Conservation (phyloP, 2,888 invertebrate genomes). For the Napeogenes sylphis region DNA sequence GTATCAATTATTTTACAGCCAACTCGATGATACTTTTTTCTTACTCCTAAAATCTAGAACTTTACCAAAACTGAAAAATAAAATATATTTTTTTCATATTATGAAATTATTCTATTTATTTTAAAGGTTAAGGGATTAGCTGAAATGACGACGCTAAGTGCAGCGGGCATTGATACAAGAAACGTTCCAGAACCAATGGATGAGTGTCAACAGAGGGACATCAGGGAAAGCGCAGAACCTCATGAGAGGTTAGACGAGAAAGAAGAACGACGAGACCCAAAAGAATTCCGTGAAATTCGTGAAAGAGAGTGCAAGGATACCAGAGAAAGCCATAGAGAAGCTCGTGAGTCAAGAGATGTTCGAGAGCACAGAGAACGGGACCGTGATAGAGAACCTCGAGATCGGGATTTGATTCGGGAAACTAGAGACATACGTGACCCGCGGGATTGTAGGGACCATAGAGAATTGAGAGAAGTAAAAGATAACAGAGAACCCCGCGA, state of each 20-base stretch:
- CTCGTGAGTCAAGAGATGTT: conserved; percentile 57
- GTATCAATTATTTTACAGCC: neutral
- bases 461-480: conserved; percentile 49
- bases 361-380: conserved; percentile 45
- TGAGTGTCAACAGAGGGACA: conserved; percentile 63
- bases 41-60: no score
- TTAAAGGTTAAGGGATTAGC: conserved; percentile 89
- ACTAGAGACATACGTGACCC: conserved; percentile 47
- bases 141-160: conserved; percentile 92
- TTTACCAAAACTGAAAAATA: no score
- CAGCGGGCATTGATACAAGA: conserved; percentile 76
- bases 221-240: conserved; percentile 55
- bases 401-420: conserved; percentile 49
- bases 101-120: conserved; percentile 3
- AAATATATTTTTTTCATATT: no score
- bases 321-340: conserved; percentile 59
- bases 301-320: conserved; percentile 61
- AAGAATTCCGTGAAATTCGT: conserved; percentile 55
- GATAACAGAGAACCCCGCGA: conserved; percentile 43
- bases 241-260: conserved; percentile 61
- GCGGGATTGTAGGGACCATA: conserved; percentile 52
- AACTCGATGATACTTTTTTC: no score
- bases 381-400: conserved; percentile 52
- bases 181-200: conserved; percentile 73
- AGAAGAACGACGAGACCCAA: conserved; percentile 60